Conservation (phyloP, 2,113 vertebrate genomes). For the Callospermophilus lateralis region DNA sequence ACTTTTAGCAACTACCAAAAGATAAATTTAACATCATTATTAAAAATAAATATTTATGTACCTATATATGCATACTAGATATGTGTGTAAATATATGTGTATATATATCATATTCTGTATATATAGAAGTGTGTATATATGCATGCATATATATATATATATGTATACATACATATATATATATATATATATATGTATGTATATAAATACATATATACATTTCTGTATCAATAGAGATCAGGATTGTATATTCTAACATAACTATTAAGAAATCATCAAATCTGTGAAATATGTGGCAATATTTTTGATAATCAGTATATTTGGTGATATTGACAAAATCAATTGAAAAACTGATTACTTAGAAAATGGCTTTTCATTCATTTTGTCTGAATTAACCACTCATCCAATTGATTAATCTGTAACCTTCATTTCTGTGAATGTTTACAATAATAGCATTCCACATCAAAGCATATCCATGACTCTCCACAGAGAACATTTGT, state of each 20-base stretch:
- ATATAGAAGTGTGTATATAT: background rate
- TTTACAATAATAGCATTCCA: background rate
- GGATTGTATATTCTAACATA: background rate
- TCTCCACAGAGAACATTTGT: background rate
- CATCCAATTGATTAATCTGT: background rate
- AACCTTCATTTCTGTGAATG: background rate
- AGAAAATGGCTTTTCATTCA: background rate
- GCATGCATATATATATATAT: no score
- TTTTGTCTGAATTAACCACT: background rate
- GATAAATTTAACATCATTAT: background rate
- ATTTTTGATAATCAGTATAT: background rate
- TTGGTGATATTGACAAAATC: background rate
- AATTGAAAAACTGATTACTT: background rate
- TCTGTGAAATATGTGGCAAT: background rate
- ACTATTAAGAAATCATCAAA: background rate
- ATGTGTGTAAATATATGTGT: background rate
- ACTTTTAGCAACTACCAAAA: background rate
- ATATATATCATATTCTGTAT: no score
- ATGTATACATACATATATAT: background rate
- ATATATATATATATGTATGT: no score
- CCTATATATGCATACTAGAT: background rate
- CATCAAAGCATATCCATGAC: background rate
- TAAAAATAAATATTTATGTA: background rate
- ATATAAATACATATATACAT: background rate
- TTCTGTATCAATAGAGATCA: background rate